These are phyloP conservation scores for Eulemur albifrons DNA, from an alignment of 2,797 vertebrate genomes.

Conservation along the genomic window DNA sequence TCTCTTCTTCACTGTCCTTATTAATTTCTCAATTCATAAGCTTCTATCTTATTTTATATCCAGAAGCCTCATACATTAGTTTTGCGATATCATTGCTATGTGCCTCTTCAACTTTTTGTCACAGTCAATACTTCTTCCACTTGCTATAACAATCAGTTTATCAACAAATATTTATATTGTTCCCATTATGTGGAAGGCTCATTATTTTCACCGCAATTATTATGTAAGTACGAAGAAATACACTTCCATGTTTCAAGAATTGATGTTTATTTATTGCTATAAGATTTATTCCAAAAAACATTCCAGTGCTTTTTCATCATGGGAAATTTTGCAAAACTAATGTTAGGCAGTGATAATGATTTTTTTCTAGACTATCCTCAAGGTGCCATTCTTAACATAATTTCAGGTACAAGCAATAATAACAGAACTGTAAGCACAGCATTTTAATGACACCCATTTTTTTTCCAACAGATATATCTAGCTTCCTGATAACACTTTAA, in stretches of 20 bases:
- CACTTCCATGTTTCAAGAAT: slow-evolving; percentile 40
- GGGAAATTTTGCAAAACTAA: slow-evolving; percentile 52
- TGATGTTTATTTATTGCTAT: slow-evolving; percentile 44
- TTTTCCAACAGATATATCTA: slow-evolving; percentile 24
- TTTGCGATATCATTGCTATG: background rate
- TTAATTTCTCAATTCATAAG: slow-evolving; percentile 25
- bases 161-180: slow-evolving; percentile 2
- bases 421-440: background rate
- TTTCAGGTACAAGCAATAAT: background rate
- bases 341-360: background rate
- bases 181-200: background rate
- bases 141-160: background rate
- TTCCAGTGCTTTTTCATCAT: slow-evolving; percentile 39
- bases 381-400: slow-evolving; percentile 35
- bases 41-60: background rate
- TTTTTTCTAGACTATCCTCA: background rate
- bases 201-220: background rate
- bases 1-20: background rate
- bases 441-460: slow-evolving; percentile 31
- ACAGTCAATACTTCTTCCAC: background rate
- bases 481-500: slow-evolving; percentile 23
- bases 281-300: slow-evolving; percentile 28
- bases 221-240: background rate
- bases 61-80: background rate
- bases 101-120: slow-evolving; percentile 8